phyloP scores from a whole-genome alignment of 23 tunicate species.

The Phallusia fumigata region DNA sequence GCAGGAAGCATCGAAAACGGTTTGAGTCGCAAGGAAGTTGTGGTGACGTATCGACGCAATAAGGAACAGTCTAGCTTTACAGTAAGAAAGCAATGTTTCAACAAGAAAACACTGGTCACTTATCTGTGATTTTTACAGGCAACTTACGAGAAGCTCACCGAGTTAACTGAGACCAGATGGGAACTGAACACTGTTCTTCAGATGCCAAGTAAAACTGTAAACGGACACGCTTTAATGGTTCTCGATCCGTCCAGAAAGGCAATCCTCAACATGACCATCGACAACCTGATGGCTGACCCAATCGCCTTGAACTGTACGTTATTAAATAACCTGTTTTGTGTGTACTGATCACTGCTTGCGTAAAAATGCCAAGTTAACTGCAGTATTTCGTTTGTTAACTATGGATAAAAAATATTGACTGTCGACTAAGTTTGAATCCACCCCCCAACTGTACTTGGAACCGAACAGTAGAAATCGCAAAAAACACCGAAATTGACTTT shows the following conservation, averaged over 20 bases:
- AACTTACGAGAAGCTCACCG: background rate
- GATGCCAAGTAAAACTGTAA: conserved; percentile 35
- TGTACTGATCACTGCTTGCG: no score
- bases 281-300: conserved; percentile 26
- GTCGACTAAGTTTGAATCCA: no score
- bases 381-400: no score
- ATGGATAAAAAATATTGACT: no score
- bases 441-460: no score
- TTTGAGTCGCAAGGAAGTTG: background rate
- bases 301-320: conserved; percentile 7
- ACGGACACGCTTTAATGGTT: conserved; percentile 11
- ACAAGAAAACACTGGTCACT: no score
- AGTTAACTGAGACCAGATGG: conserved; percentile 14
- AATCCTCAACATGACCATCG: conserved; percentile 1
- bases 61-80: background rate
- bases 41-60: background rate
- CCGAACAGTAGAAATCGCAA: no score
- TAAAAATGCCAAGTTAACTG: no score
- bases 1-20: conserved; percentile 16
- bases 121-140: conserved; percentile 2
- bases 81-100: background rate
- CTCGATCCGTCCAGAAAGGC: conserved; percentile 31
- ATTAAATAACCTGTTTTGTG: no score
- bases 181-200: conserved; percentile 10
- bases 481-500: no score